A percentile compares a stretch with the other conserved stretches of the same genome.
These are phyloP conservation scores for Brachionus rubens DNA, from an alignment of 1,140 invertebrate genomes.

Conservation along the genomic window DNA sequence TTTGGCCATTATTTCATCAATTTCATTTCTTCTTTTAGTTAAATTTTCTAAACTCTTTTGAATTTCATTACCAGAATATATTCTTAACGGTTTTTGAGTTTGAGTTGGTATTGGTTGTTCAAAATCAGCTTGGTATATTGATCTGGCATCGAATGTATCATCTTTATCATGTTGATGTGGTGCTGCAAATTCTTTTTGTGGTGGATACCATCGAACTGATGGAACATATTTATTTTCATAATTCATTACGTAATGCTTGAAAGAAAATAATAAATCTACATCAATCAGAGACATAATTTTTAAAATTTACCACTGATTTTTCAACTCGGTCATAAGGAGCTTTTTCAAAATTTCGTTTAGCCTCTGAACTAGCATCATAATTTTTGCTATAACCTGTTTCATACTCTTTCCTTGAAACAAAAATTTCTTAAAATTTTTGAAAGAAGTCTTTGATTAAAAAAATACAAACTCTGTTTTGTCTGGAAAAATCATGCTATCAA, in stretches of 20 bases:
- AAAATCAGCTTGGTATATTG: conserved; percentile 39
- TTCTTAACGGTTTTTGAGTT: not conserved
- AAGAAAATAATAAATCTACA: not conserved
- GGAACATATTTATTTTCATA: conserved; percentile 42
- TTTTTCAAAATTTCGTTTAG: conserved; percentile 23
- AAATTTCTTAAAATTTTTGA: not conserved
- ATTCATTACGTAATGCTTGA: conserved; percentile 31
- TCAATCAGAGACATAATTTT: too few species aligned
- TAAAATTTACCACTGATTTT: conserved; percentile 17
- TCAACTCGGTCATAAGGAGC: not conserved
- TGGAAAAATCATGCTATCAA: conserved; percentile 45
- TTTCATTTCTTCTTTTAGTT: conserved; percentile 4
- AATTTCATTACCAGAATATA: not conserved
- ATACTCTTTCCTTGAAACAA: not conserved
- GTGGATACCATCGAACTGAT: conserved; percentile 33
- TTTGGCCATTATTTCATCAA: not conserved
- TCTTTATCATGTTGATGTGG: conserved; percentile 20
- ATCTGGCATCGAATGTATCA: conserved; percentile 7
- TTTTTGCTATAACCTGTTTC: not conserved
- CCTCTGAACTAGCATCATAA: not conserved
- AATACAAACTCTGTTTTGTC: conserved; percentile 35
- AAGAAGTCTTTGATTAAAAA: too few species aligned
- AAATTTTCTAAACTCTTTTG: conserved; percentile 11
- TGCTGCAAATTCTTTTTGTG: conserved; percentile 12
- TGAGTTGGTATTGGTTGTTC: not conserved